Conservation (phyloP, 2,113 vertebrate genomes). For the Cervus canadensis region DNA sequence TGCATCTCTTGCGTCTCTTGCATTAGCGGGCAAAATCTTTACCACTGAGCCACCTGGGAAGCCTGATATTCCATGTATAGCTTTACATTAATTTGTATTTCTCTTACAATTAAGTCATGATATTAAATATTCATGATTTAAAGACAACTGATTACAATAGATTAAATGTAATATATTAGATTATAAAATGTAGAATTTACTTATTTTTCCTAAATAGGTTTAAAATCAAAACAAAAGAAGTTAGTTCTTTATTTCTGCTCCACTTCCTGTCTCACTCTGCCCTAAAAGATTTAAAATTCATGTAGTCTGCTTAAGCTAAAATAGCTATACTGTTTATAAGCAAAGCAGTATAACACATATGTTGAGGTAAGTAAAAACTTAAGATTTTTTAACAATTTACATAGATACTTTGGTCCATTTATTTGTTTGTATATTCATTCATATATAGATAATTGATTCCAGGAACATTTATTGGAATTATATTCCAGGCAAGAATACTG, state of each 20-base stretch:
- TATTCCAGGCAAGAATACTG: not conserved
- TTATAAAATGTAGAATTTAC: not conserved
- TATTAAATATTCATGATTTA: not conserved
- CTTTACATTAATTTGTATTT: not conserved
- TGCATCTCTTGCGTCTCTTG: not conserved
- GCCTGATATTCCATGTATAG: not conserved
- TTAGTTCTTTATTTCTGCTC: not conserved
- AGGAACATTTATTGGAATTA: not conserved
- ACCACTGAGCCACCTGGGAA: not conserved
- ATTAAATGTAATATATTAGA: not conserved
- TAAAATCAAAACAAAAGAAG: not conserved
- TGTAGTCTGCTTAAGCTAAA: not conserved
- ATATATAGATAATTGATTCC: not conserved
- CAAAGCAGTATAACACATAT: not conserved
- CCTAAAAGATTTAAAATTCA: constrained; percentile 4
- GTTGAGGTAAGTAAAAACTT: not conserved
- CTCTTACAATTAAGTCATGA: not conserved
- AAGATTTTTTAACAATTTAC: not conserved
- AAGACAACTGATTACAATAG: not conserved
- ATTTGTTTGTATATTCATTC: not conserved
- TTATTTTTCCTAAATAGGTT: not conserved
- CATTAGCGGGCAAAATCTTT: not conserved
- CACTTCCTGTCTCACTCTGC: not conserved
- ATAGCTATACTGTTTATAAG: constrained; percentile 10
- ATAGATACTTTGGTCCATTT: not conserved